Base-by-base conservation (phyloP, 1,140 invertebrate genomes). In the Zaprionus camerounensis region DNA sequence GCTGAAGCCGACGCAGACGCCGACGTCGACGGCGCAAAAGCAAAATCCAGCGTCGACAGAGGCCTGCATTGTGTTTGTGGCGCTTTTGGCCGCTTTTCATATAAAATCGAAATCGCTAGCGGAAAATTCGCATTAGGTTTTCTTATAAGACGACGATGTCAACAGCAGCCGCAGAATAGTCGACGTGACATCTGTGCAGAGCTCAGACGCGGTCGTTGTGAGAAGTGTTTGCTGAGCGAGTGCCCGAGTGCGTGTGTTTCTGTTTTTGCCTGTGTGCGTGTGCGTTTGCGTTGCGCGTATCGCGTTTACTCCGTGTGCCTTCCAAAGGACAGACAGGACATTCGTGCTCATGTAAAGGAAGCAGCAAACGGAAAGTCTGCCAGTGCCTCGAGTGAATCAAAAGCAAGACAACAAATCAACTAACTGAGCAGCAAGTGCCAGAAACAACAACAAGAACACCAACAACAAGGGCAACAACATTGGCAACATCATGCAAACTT, bases 41-140 rank as follows among this genome's bases (percentile, higher is more conserved):
- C 82, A 76, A 80, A 62, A 67, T 78, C 12, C 57, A 53, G 20
- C 84, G 53, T 28, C 26, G 84, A 41, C 84, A 56, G 74, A 67
- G 84, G 76, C 84, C 84, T 84, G 84, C 66, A 80, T 82, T 91
- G 82, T 69, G 72, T 80, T 90, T 87, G 84, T 84, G 24, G 24
- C 57, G 83, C 80, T 81, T 82, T 82, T 71, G 68, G 78, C 56
- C 69, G 79, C 71, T 90, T 86, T 90, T 90, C 86, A 91, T 92
- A 92, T 92, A 92, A 92, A 92, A 90, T 90, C 91, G 77, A 86
- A 92, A 79, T 76, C 91, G 68, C 77, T 80, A 63, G 85, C 91
- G 85, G 82, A 86, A 91, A 92, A 92, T 87, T 92, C 91, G 91
- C 91, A 92, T 92, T 92, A 92, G 91, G 91, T 92, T 90, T 92